Evolutionary conservation across 2,888 invertebrate species (phyloP).

Genomic region (Zaprionus bogoriensis): DNA sequence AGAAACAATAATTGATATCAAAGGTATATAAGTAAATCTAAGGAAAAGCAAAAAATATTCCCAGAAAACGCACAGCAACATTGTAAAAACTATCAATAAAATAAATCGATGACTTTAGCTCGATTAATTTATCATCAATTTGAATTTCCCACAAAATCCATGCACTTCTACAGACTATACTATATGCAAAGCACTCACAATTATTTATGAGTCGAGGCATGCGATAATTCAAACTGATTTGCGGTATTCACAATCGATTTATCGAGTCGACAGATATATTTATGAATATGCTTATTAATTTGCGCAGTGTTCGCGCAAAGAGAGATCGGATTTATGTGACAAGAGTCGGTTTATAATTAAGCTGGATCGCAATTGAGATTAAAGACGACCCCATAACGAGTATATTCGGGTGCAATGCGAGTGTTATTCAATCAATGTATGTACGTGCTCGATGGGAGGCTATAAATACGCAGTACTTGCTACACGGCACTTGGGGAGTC

Average conservation of each 20-base stretch:
- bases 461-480: too few relatives aligned
- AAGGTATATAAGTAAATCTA: too few relatives aligned
- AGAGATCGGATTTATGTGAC: conserved; percentile 37
- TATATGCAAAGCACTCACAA: not conserved
- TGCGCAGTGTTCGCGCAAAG: conserved; percentile 35
- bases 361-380: conserved; percentile 9
- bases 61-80: not conserved
- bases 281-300: conserved; percentile 22
- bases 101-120: not conserved
- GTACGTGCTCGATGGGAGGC: too few relatives aligned
- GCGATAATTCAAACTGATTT: conserved; percentile 1
- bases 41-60: not conserved
- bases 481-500: too few relatives aligned
- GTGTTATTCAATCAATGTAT: too few relatives aligned
- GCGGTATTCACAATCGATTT: not conserved
- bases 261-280: not conserved
- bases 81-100: not conserved
- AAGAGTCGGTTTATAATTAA: conserved; percentile 25
- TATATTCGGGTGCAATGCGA: not conserved
- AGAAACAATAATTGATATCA: too few relatives aligned
- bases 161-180: too few relatives aligned
- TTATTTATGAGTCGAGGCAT: not conserved
- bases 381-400: not conserved
- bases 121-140: not conserved
- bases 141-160: too few relatives aligned